Base-by-base conservation (phyloP, 2,797 vertebrate genomes). In the Crax fasciolata region DNA sequence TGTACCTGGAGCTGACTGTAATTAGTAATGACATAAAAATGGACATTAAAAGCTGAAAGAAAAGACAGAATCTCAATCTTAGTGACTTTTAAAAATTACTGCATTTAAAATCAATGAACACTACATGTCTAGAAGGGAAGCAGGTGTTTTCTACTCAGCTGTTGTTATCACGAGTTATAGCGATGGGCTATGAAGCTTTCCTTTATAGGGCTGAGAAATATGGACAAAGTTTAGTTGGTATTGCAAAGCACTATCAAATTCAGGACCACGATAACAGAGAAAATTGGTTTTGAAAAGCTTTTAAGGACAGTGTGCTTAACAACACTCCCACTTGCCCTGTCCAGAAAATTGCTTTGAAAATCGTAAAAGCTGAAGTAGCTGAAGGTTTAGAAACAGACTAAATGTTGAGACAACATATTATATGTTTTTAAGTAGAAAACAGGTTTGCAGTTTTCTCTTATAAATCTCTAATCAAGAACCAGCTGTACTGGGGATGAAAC, bases 371-470 rank as follows among this genome's bases (percentile, higher is more conserved):
- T 80, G 43, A 94, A 94, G 54, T 52, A 81, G 55, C n/a, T 87
- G 58, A 93, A 89, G 16, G 84, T 91, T 59, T 87, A 92, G 72
- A 54, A 90, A 86, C 17, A 87, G 17, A 51, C 6, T 28, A 63
- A 75, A 58, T 51, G 11, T 81, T 93, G 87, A 95, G 65, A 76
- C 28, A 67, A 32, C 4, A 7, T 68, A 30, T 75, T 80, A 46
- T 61, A 30, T 79, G 55, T 38, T 92, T 83, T 72, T 57, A 67
- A 32, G 15, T 15, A 76, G 59, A 66, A 96, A 90, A 70, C 3
- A 41, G 27, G 41, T 43, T 96, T 15, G 62, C 18, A 27, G 16
- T 63, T 84, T 85, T 93, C 16, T 32, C 73, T 77, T 87, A 11
- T 57, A 48, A 44, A 62, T 35, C 52, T 90, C 18, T 87, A 84